These are phyloP conservation scores for Florisuga fusca DNA, from an alignment of 2,797 vertebrate species.

Conservation along the genomic window DNA sequence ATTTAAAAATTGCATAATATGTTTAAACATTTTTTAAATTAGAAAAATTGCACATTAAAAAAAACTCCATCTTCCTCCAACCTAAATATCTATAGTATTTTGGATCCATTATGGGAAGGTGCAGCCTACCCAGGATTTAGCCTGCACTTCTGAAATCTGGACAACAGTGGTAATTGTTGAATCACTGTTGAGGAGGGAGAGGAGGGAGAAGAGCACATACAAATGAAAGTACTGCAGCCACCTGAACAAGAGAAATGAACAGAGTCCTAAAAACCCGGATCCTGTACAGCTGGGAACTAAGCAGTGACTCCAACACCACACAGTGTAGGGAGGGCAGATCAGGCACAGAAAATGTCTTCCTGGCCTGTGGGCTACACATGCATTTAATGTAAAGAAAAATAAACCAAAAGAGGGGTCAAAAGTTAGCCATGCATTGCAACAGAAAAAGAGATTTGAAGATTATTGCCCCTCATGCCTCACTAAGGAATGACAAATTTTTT, in stretches of 20 bases:
- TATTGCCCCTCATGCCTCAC: background rate
- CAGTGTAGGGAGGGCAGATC: background rate
- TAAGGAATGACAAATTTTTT: background rate
- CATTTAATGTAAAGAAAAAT: background rate
- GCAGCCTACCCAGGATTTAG: background rate
- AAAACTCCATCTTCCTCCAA: background rate
- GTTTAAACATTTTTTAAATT: background rate
- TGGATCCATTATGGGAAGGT: background rate
- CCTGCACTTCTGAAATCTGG: background rate
- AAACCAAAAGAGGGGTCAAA: background rate
- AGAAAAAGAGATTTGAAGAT: background rate
- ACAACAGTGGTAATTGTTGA: background rate
- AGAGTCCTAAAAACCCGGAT: background rate
- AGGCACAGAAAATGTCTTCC: background rate
- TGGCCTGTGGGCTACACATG: background rate
- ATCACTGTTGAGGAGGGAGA: background rate
- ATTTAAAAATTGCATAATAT: constrained; percentile 1
- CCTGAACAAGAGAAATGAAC: background rate
- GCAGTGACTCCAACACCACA: background rate
- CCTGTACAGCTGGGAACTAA: background rate
- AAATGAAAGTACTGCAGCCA: background rate
- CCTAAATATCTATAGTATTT: background rate
- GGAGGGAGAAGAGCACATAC: background rate
- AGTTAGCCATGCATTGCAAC: background rate
- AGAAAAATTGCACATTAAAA: constrained; percentile 17